Percentiles rank a stretch among this genome's conserved stretches.
These are phyloP conservation scores for Leptestheria dahalacensis DNA, from an alignment of 1,140 invertebrate species.

Conservation along the genomic window DNA sequence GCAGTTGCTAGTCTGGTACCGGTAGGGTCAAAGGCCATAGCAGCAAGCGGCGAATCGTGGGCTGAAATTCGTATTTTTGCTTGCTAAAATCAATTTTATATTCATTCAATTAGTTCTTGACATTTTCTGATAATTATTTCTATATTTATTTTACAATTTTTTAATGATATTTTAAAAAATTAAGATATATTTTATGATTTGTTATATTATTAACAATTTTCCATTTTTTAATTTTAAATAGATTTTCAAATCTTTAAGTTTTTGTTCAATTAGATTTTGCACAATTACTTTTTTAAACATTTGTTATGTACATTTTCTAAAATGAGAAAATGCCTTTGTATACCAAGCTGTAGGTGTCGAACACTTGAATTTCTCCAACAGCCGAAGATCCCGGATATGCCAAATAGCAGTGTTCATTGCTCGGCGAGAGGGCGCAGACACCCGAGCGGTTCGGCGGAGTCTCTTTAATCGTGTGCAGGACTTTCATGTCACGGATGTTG, in stretches of 20 bases:
- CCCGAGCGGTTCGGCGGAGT: slow-evolving; percentile 89
- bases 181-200: too few species aligned
- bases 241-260: too few species aligned
- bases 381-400: slow-evolving; percentile 91
- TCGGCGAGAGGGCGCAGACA: slow-evolving; percentile 72
- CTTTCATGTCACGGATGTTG: slow-evolving; percentile 97
- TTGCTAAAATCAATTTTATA: slow-evolving; percentile 39
- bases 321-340: too few species aligned
- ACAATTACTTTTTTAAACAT: too few species aligned
- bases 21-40: slow-evolving; percentile 77
- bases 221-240: too few species aligned
- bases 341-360: slow-evolving; percentile 88
- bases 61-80: slow-evolving; percentile 91
- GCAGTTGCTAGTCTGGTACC: slow-evolving; percentile 85
- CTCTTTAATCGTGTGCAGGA: slow-evolving; percentile 92
- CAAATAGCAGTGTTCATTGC: slow-evolving; percentile 76
- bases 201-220: too few species aligned
- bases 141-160: background rate
- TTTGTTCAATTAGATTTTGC: too few species aligned
- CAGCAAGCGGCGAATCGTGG: slow-evolving; percentile 90
- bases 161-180: background rate
- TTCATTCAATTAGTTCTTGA: background rate
- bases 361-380: slow-evolving; percentile 93
- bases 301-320: too few species aligned
- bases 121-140: background rate